Percentiles rank a stretch among this genome's conserved stretches.
phyloP scores from a whole-genome alignment of 2,888 invertebrate species.

The Hofmannophila pseudospretella region DNA sequence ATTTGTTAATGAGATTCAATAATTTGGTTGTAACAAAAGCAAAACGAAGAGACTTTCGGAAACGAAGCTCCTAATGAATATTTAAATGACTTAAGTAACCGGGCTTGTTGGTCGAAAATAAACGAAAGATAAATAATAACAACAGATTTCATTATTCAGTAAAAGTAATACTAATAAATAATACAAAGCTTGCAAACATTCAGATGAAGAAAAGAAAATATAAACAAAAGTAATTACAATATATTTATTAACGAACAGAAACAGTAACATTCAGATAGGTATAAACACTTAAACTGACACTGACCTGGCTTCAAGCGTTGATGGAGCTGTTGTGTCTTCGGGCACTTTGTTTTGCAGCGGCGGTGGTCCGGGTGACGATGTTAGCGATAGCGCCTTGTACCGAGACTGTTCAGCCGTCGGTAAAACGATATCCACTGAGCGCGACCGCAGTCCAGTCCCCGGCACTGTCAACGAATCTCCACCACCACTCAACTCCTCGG shows the following conservation, averaged over 20 bases:
- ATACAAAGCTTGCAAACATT: background rate
- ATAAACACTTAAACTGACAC: conserved; percentile 22
- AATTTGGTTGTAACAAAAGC: too few relatives aligned
- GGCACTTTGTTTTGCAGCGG: conserved; percentile 32
- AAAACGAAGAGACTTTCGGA: too few relatives aligned
- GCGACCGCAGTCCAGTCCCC: conserved; percentile 84
- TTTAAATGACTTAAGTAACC: too few relatives aligned
- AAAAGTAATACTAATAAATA: too few relatives aligned
- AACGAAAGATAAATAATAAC: too few relatives aligned
- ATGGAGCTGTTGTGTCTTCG: conserved; percentile 29
- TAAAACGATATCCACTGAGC: conserved; percentile 92
- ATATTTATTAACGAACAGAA: background rate
- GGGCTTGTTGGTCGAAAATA: too few relatives aligned
- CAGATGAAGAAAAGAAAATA: background rate
- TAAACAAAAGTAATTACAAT: background rate
- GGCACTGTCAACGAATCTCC: conserved; percentile 83
- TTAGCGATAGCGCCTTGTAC: conserved; percentile 88
- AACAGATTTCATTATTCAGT: too few relatives aligned
- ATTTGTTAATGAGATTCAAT: background rate
- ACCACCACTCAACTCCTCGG: conserved; percentile 82
- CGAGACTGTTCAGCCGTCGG: conserved; percentile 91
- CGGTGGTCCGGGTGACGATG: conserved; percentile 66
- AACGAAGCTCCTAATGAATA: too few relatives aligned
- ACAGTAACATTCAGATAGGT: background rate
- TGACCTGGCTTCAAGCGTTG: conserved; percentile 50